Evolutionary conservation across 2,113 vertebrate species (phyloP).

Genomic region (Aramus guarauna): DNA sequence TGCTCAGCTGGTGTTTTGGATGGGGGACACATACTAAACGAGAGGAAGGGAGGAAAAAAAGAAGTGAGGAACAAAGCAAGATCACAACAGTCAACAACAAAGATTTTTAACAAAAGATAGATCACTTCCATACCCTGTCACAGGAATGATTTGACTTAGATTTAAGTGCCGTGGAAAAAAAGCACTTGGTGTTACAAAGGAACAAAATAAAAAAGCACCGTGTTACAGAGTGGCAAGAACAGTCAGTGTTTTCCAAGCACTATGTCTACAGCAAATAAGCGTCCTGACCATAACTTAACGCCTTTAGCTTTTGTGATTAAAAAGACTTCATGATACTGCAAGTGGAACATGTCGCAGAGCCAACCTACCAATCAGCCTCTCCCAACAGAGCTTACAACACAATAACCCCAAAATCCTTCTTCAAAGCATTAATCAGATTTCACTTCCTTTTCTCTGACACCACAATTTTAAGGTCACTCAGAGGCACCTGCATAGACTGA

Average conservation of each 20-base stretch:
- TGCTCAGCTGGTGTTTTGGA: constrained; percentile 69
- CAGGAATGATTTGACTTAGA: background rate
- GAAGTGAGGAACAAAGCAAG: background rate
- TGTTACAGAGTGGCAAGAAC: background rate
- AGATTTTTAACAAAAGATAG: background rate
- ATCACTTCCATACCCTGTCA: background rate
- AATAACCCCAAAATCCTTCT: background rate
- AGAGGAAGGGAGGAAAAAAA: background rate
- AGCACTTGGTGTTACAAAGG: background rate
- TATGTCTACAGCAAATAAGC: background rate
- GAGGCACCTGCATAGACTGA: background rate
- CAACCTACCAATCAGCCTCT: background rate
- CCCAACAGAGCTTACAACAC: background rate
- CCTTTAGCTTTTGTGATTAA: background rate
- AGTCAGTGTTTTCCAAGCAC: background rate
- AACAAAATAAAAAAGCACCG: fast-evolving
- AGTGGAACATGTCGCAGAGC: background rate
- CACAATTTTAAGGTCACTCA: background rate
- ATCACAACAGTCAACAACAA: background rate
- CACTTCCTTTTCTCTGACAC: background rate
- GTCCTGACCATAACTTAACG: background rate
- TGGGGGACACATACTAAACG: constrained; percentile 50
- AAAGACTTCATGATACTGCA: background rate
- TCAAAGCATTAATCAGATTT: background rate
- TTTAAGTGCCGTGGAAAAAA: background rate